Evolutionary conservation across 2,797 vertebrate genomes (phyloP).

Genomic region (Liparis tanakae): DNA sequence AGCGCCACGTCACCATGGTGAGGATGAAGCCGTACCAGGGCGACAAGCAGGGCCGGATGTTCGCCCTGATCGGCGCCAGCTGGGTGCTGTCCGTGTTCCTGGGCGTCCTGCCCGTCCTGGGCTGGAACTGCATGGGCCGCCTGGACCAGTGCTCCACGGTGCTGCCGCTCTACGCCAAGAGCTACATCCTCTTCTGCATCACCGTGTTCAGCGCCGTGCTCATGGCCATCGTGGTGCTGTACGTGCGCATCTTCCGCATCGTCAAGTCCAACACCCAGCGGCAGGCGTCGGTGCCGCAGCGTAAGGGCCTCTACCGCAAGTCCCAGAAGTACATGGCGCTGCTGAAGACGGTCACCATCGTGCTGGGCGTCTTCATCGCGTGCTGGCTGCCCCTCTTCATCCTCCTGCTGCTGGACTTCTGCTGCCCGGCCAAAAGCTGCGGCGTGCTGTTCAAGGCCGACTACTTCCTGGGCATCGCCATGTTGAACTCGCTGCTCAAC

Average conservation of each 20-base stretch:
- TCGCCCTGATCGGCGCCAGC: constrained; percentile 85
- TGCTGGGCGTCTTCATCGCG: constrained; percentile 88
- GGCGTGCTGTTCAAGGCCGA: constrained; percentile 87
- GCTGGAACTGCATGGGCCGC: constrained; percentile 90
- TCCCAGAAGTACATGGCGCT: constrained; percentile 89
- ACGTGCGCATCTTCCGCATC: constrained; percentile 88
- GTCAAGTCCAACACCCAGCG: constrained; percentile 87
- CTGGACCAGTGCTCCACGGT: constrained; percentile 88
- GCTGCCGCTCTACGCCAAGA: constrained; percentile 90
- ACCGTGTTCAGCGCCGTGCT: constrained; percentile 86
- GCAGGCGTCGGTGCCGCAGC: constrained; percentile 64
- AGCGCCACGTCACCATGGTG: constrained; percentile 92
- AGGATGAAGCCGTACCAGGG: constrained; percentile 88
- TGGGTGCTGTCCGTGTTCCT: constrained; percentile 87
- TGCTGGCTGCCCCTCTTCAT: constrained; percentile 93
- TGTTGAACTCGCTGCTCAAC: constrained; percentile 92
- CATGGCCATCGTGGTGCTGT: constrained; percentile 88
- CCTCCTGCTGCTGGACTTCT: constrained; percentile 88
- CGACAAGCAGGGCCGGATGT: constrained; percentile 87
- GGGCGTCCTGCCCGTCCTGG: constrained; percentile 87
- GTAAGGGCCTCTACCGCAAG: constrained; percentile 79
- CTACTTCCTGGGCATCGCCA: constrained; percentile 90
- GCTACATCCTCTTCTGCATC: constrained; percentile 90
- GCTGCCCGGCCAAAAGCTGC: constrained; percentile 78
- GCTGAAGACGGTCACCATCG: constrained; percentile 90